These are phyloP conservation scores for Eugnorisma glareosa DNA, from an alignment of 2,888 invertebrate genomes.

Conservation along the genomic window DNA sequence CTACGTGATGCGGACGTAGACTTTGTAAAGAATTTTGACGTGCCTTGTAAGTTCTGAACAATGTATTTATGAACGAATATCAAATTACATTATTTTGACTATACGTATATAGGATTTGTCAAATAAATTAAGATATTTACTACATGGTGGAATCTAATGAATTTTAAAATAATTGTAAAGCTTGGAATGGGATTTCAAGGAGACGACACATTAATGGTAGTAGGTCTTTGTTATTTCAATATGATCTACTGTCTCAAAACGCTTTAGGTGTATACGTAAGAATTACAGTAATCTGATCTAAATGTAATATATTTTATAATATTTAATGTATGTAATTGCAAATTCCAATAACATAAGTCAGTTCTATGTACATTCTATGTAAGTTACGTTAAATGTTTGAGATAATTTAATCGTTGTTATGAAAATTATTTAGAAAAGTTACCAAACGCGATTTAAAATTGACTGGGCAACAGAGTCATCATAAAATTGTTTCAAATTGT, in stretches of 20 bases:
- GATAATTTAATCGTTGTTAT: conserved; percentile 54
- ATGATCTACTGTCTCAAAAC: neutral
- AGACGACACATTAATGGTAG: neutral
- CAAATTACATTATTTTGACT: conserved; percentile 28
- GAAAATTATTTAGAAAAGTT: conserved; percentile 61
- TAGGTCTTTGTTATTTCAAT: neutral
- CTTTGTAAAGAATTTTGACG: conserved; percentile 53
- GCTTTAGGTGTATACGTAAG: conserved; percentile 17
- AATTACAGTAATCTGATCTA: conserved; percentile 41
- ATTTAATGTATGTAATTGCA: conserved; percentile 53
- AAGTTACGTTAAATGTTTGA: conserved; percentile 62
- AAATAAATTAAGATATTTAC: conserved; percentile 6
- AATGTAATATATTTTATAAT: conserved; percentile 61
- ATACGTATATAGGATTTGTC: conserved; percentile 25
- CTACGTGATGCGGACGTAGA: conserved; percentile 31
- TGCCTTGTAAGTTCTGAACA: conserved; percentile 60
- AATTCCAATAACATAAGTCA: conserved; percentile 70
- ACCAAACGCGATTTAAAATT: conserved; percentile 73
- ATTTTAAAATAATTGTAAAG: conserved; percentile 10
- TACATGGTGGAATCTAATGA: conserved; percentile 4
- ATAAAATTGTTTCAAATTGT: conserved; percentile 4
- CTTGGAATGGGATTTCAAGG: neutral
- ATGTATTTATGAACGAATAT: conserved; percentile 35
- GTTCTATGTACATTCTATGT: conserved; percentile 44
- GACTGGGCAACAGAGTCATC: conserved; percentile 41